These are phyloP conservation scores for Antechinus stuartii DNA, from an alignment of 2,113 vertebrate genomes.

Conservation along the genomic window DNA sequence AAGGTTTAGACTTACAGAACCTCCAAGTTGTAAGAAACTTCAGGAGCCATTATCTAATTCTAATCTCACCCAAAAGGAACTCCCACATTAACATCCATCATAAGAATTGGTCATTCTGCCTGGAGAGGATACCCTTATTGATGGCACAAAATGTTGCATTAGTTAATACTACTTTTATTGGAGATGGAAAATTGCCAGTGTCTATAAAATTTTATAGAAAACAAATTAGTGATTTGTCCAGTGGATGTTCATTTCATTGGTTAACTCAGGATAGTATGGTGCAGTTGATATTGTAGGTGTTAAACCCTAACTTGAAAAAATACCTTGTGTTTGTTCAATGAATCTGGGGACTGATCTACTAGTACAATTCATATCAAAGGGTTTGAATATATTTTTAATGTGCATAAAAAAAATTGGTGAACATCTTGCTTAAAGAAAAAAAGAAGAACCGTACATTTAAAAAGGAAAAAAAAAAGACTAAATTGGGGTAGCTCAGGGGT, in stretches of 20 bases:
- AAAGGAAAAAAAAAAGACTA: no score
- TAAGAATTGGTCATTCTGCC: background rate
- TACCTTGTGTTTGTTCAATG: background rate
- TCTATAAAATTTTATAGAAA: background rate
- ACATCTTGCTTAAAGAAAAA: background rate
- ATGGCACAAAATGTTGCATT: background rate
- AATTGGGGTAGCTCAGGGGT: no score
- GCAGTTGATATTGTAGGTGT: background rate
- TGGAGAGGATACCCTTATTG: background rate
- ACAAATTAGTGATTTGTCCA: background rate
- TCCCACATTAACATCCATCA: background rate
- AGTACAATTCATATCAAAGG: background rate
- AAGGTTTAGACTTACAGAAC: background rate
- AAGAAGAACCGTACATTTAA: background rate
- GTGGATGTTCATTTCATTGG: background rate
- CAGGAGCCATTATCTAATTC: background rate
- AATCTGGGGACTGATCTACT: background rate
- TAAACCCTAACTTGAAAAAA: background rate
- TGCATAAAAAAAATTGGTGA: background rate
- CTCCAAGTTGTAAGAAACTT: background rate
- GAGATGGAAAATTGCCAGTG: background rate
- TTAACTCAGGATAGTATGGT: background rate
- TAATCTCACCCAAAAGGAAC: background rate
- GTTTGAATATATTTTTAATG: background rate
- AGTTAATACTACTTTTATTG: constrained; percentile 12